phyloP scores from a whole-genome alignment of 2,113 vertebrate species.

The Nestor notabilis region DNA sequence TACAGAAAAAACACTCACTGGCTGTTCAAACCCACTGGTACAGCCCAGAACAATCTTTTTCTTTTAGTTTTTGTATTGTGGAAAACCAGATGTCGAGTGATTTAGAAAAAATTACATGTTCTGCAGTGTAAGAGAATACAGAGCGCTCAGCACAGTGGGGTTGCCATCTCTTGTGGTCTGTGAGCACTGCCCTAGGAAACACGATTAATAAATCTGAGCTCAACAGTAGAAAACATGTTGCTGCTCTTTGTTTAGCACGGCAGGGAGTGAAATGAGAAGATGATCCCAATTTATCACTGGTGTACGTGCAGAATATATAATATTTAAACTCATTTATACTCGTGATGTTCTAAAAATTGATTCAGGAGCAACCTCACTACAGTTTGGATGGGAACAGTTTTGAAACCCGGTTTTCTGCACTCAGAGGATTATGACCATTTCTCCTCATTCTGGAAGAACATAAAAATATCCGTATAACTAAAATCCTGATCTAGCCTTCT shows the following conservation, averaged over 20 bases:
- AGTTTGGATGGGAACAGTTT: background rate
- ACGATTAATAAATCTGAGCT: background rate
- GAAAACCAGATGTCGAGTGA: background rate
- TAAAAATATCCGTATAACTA: too few species aligned
- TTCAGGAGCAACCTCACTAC: background rate
- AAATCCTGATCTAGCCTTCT: background rate
- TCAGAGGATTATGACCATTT: background rate
- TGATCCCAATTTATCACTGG: background rate
- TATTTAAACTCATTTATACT: background rate
- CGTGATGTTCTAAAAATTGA: background rate
- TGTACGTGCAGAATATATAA: too few species aligned
- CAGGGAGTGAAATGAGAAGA: background rate
- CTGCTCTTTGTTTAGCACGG: background rate
- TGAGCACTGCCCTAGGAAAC: background rate
- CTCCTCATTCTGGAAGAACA: background rate
- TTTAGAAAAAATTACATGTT: background rate
- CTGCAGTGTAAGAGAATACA: background rate
- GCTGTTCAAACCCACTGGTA: background rate
- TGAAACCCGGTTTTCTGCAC: background rate
- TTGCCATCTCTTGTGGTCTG: background rate
- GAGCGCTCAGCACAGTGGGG: background rate
- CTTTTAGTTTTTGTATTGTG: background rate
- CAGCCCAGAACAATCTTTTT: background rate
- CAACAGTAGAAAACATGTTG: background rate
- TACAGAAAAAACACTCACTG: background rate